Evolutionary conservation across 1,140 invertebrate genomes (phyloP), one percentile per base, ranked within the genome.

Genomic region (Apis dorsata): DNA sequence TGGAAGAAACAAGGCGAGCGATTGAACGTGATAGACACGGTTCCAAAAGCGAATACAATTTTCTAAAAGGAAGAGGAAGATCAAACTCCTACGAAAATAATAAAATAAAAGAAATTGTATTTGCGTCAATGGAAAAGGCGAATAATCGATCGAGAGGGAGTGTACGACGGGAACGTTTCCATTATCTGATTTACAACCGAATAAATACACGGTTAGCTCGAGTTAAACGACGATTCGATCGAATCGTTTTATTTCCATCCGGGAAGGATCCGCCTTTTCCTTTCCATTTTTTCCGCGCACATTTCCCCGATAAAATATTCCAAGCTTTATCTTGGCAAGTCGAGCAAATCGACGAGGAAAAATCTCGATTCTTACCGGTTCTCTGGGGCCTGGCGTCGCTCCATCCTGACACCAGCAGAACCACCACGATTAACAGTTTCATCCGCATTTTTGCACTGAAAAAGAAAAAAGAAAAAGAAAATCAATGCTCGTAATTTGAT

Each of bases 401-500:
- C 81, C 87, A 90, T 90, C 91, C 90, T 73, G 88, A 84, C 28
- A 91, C 71, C 83, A 91, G 86, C 84, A 94, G 89, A 78, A 92
- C 84, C 85, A 87, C 80, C 80, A 91, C 83, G 65, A 91, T 76
- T 66, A 90, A 79, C 55, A 92, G 24, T 68, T 90, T 91, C 72
- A 90, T 91, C 86, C 90, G 86, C 92, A 93, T 94, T 89, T 90
- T 93, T 51, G 84, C 86, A 90, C 93, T 94, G 91, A 57, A 94
- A 94, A 91, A 72, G 90, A 87, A 85, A 2, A 55, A n/a, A n/a
- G 9, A 5, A 3, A 44, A 44, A 44, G 34, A 44, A 44, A 44
- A 44, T 44, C 34, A 2, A 34, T 34, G 34, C 34, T 34, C 34
- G 34, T 34, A 34, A 34, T 34, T 34, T 34, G 34, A 34, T 34